Evolutionary conservation across 2,113 vertebrate species (phyloP), one percentile per base, ranked within the genome.

Genomic region (Nesogale talazaci): DNA sequence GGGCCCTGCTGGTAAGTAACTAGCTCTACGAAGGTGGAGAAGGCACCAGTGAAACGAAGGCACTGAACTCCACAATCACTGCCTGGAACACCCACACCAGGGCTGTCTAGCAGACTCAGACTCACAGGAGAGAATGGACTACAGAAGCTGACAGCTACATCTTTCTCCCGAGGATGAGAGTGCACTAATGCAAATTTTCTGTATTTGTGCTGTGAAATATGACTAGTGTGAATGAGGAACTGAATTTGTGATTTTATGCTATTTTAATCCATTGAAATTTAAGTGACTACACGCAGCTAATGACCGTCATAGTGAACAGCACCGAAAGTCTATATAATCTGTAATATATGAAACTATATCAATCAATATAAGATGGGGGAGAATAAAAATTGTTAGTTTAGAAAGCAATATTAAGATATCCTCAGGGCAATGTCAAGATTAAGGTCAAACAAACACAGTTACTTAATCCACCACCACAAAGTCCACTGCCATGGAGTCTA

Each of bases 261-360:
- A 88, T 52, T 91, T 94, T 95, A 88, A 84, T 86, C 56, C 84
- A 38, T 7, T 86, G 57, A 91, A 94, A 31, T 92, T 80, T 86
- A 78, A 85, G 90, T 25, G 88, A 69, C 70, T 38, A 59, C 29
- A 76, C 31, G 27, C 61, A 46, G n/a, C n/a, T 27, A 72, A 27
- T 67, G 84, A 52, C 70, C 56, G 77, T 29, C 5, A 17, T 22
- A 83, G 52, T 90, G 16, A 59, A 93, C 22, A 70, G 9, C 10
- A 3, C 3, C 80, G 56, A 69, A 76, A 59, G 61, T 56, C 46
- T 85, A 69, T 40, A 63, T 78, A 69, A 92, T 74, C 77, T 85
- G 23, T 12, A 86, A 46, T 0, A 67, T 20, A 67, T 2, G 17
- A 89, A 84, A 61, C 74, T 42, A 91, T 46, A 63, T 1, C 5